Base-by-base conservation (phyloP, 2,113 vertebrate species). In the Forbesichthys papilliferus region DNA sequence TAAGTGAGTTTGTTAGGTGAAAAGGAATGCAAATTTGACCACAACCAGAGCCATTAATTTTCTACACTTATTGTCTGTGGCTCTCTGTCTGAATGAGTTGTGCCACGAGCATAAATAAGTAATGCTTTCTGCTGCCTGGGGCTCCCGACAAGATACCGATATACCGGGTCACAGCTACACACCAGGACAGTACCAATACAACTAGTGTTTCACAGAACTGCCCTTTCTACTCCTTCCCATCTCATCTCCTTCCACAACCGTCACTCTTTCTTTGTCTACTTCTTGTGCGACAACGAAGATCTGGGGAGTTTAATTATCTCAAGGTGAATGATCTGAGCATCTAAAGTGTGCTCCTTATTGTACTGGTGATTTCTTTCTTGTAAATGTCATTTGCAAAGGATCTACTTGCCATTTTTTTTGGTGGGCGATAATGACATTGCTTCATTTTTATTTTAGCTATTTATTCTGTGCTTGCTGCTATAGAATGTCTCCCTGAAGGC, bases 401-500 rank as follows among this genome's bases (percentile, higher is more conserved):
- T 86, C 83, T 86, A 88, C 91, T 90, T 95, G 77, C 61, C 71
- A 82, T 87, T 89, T 91, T 93, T 42, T 42, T 74, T 56, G 7
- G 73, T 80, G 83, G 77, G 63, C 85, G 91, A 74, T 90, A 91
- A 92, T 91, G 88, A 94, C 85, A 85, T 87, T 85, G 80, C 87
- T 88, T 93, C 79, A 81, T 93, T 92, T 93, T 90, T 80, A 86
- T 90, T 90, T 85, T 68, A 88, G 88, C 80, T 83, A 87, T 93
- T 92, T 92, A 91, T 92, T 91, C 90, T 91, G 87, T 78, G 76
- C 73, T 69, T 66, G 82, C 89, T 87, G 93, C 88, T 78, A 87
- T 90, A 93, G 91, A 94, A 91, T 84, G 85, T 89, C 49, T 83
- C 86, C 92, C 84, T 79, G 84, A 81, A 87, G 87, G 85, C 89